phyloP scores from a whole-genome alignment of 2,113 vertebrate species.

The Danio rerio region GRCz12tu NC_133184.1:43648501-43649000 shows the following conservation, averaged over 20 bases:
- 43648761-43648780: slow-evolving; percentile 29
- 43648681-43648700: neutral
- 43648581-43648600: neutral
- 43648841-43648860: slow-evolving; percentile 22
- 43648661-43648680: neutral
- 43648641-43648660: slow-evolving; percentile 6
- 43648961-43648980: slow-evolving; percentile 9
- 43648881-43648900: slow-evolving; percentile 26
- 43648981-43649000: slow-evolving; percentile 40
- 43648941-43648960: slow-evolving; percentile 18
- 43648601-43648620: slow-evolving; percentile 7
- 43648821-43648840: slow-evolving; percentile 29
- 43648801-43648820: slow-evolving; percentile 22
- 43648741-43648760: neutral
- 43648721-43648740: neutral
- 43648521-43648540: neutral
- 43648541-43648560: slow-evolving; percentile 26
- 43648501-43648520: neutral
- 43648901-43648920: slow-evolving; percentile 13
- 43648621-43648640: neutral
- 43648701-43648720: slow-evolving; percentile 4
- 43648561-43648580: neutral
- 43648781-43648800: slow-evolving; percentile 40
- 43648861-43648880: slow-evolving; percentile 36
- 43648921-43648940: slow-evolving; percentile 8